These are phyloP conservation scores for Eueremaeus valkanovi DNA, from an alignment of 2,888 invertebrate species.

Conservation along the genomic window DNA sequence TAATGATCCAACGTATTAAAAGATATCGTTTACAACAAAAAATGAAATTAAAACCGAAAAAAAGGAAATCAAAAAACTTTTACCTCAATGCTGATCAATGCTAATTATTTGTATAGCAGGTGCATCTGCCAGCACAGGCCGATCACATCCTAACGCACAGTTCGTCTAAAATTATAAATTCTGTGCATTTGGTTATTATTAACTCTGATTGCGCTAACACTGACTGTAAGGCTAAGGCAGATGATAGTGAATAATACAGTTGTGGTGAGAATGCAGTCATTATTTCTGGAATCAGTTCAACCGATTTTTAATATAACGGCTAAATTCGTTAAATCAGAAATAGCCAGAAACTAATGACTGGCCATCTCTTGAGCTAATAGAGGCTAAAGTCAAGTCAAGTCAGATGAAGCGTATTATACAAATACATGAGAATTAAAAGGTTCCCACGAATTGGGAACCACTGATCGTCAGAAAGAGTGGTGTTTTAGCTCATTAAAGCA, in stretches of 20 bases:
- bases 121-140: constrained; percentile 6
- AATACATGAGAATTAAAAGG: constrained; percentile 31
- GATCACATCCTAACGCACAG: neutral
- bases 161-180: neutral
- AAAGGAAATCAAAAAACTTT: neutral
- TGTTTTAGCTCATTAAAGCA: constrained; percentile 26
- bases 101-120: constrained; percentile 13
- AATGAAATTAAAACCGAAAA: neutral
- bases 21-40: too few relatives aligned
- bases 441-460: constrained; percentile 20
- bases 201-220: neutral
- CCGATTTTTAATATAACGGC: constrained; percentile 35
- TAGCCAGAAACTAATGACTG: too few relatives aligned
- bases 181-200: too few relatives aligned
- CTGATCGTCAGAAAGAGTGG: constrained; percentile 6
- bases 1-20: too few relatives aligned
- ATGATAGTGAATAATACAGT: constrained; percentile 30
- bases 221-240: constrained; percentile 7
- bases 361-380: neutral
- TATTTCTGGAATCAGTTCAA: constrained; percentile 25
- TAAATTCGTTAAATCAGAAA: constrained; percentile 29
- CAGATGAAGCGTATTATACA: constrained; percentile 23
- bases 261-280: neutral
- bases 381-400: constrained; percentile 12
- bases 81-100: neutral